Percentiles rank a stretch among this genome's conserved stretches.
Evolutionary conservation across 2,113 vertebrate species (phyloP).

Genomic region (Pseudolaguvia tuberculata): DNA sequence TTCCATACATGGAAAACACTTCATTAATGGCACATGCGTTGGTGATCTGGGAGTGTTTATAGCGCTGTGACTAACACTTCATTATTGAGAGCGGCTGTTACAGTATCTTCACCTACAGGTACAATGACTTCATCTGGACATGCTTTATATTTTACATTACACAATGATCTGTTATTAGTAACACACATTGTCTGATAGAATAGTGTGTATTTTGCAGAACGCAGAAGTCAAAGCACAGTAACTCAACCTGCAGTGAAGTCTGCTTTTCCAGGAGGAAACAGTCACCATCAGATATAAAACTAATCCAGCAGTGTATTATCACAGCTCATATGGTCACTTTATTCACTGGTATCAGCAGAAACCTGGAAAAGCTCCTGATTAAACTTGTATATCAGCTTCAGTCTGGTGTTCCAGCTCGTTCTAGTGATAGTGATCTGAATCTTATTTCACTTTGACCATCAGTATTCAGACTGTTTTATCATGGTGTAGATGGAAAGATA

Average conservation of each 20-base stretch:
- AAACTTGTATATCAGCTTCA: too few species aligned
- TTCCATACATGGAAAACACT: too few species aligned
- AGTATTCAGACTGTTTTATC: constrained; percentile 46
- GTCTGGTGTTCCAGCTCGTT: constrained; percentile 35
- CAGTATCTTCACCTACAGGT: too few species aligned
- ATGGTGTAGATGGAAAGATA: too few species aligned
- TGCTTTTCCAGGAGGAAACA: constrained; percentile 28
- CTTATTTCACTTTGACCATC: constrained; percentile 54
- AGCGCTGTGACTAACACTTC: too few species aligned
- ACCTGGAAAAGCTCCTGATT: constrained; percentile 47
- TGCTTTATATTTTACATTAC: too few species aligned
- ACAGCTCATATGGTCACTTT: fast-evolving
- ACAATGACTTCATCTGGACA: too few species aligned
- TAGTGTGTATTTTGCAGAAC: not conserved
- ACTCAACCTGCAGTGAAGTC: constrained; percentile 3
- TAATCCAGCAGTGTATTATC: not conserved
- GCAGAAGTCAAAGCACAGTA: not conserved
- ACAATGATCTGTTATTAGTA: too few species aligned
- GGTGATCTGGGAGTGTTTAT: too few species aligned
- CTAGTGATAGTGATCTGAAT: constrained; percentile 49
- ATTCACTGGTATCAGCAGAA: constrained; percentile 56
- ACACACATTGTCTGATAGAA: too few species aligned
- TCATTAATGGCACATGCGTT: too few species aligned
- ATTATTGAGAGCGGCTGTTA: too few species aligned
- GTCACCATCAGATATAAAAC: constrained; percentile 48